Conservation (phyloP, 2,888 invertebrate species). For the Elysia crispata region DNA sequence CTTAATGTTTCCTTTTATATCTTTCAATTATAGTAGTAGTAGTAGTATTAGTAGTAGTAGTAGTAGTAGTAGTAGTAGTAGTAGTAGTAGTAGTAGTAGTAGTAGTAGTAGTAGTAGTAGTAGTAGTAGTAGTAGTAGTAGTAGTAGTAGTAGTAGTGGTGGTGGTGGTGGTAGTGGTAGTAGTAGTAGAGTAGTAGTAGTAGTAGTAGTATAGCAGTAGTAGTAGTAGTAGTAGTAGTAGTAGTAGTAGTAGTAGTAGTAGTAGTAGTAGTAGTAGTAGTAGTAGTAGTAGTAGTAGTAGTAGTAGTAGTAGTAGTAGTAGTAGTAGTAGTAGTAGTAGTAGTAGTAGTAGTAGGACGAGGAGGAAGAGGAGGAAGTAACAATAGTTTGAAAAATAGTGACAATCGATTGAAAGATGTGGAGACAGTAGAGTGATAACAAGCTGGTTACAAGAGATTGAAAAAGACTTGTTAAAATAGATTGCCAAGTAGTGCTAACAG, state of each 20-base stretch:
- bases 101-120: constrained; percentile 24
- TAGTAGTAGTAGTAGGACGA: too few species aligned
- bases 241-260: constrained; percentile 24
- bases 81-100: constrained; percentile 24
- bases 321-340: too few species aligned
- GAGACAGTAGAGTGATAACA: too few species aligned
- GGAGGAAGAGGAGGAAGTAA: not conserved
- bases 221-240: constrained; percentile 24
- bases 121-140: constrained; percentile 24
- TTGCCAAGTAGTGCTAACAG: too few species aligned
- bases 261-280: constrained; percentile 1
- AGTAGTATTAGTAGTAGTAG: too few species aligned
- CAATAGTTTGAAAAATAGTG: not conserved
- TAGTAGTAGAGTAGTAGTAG: too few species aligned
- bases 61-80: constrained; percentile 24
- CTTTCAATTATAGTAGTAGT: too few species aligned
- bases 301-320: constrained; percentile 24
- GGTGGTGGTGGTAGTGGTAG: too few species aligned
- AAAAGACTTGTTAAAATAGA: too few species aligned
- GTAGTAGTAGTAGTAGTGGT: constrained; percentile 24
- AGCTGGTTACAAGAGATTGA: too few species aligned
- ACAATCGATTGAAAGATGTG: not conserved
- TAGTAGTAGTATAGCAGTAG: too few species aligned
- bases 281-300: constrained; percentile 11
- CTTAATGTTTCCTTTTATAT: too few species aligned